These are phyloP conservation scores for Camponotus pennsylvanicus DNA, from an alignment of 1,140 invertebrate species.

Conservation along the genomic window DNA sequence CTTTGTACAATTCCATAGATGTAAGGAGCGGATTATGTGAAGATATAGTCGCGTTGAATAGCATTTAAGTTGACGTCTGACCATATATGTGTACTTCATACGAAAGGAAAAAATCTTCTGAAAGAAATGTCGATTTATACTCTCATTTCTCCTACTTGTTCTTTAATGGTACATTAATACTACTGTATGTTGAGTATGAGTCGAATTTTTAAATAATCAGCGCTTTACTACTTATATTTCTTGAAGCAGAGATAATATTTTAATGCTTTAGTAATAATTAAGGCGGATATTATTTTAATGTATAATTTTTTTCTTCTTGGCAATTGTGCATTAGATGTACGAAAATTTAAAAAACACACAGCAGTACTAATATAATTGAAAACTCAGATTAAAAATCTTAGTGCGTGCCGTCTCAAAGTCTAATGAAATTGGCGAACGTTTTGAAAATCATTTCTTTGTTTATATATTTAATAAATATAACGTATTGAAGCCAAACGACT, in stretches of 20 bases:
- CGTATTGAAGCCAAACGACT: not conserved
- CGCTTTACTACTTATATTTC: not conserved
- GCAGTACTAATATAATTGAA: not conserved
- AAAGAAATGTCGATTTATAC: not conserved
- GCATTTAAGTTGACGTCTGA: slow-evolving; percentile 5
- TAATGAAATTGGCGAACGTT: not conserved
- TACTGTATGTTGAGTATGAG: not conserved
- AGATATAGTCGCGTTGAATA: slow-evolving; percentile 6
- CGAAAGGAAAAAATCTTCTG: not conserved
- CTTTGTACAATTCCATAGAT: slow-evolving; percentile 52
- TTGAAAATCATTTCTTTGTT: not conserved
- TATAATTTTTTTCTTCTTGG: not conserved
- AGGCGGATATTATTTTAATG: not conserved
- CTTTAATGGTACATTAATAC: not conserved
- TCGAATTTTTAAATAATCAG: not conserved
- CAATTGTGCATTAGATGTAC: not conserved
- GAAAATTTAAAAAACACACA: not conserved
- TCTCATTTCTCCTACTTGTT: not conserved
- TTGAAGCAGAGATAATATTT: too few species aligned
- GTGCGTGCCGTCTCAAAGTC: not conserved
- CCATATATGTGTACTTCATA: not conserved
- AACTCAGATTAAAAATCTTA: not conserved
- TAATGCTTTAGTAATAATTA: not conserved
- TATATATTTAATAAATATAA: not conserved
- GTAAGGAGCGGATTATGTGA: slow-evolving; percentile 53